Base-by-base conservation (phyloP, 2,888 invertebrate genomes). In the Zootermopsis nevadensis region DNA sequence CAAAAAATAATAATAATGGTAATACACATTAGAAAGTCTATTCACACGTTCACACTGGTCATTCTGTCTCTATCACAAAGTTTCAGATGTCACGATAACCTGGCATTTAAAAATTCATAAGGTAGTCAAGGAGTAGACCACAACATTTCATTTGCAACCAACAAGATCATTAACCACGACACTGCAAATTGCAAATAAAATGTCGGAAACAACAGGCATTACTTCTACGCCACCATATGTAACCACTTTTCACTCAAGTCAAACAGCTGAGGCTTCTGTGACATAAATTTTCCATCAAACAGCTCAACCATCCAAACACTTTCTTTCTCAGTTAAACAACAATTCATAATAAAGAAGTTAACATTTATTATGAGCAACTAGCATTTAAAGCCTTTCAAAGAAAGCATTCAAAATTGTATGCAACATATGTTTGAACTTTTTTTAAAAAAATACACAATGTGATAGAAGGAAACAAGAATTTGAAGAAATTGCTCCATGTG, bases 341-440 rank as follows among this genome's bases (percentile, higher is more conserved):
- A 66, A 60, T 77, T 77, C 53, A 42, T 66, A 77, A 69, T 67
- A 82, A 67, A 66, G 82, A 79, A 76, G n/a, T 77, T 77, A 82
- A 82, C 82, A 82, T 53, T 79, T 42, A 82, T 53, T 76, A 82
- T 77, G 53, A 82, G 67, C 77, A 82, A 67, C 82, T 82, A 82
- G 82, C 67, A 69, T 82, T 81, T 81, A 82, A 82, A 77, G 77
- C 77, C 33, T 77, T 82, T 66, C 27, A 81, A 81, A 67, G 74
- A 48, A 82, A 82, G 77, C 77, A 77, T 79, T 66, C 22, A 67
- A 69, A 82, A 77, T 66, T 60, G 60, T 60, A n/a, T 66, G 79
- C 79, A 79, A 79, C 79, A 79, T 24, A 79, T 38, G 60, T 33
- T 79, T 33, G 15, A 79, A 74, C 42, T 24, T 74, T 69, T 27